Evolutionary conservation across 2,888 invertebrate genomes (phyloP), one percentile per base, ranked within the genome.

Genomic region (Gonocerus acuteangulatus): DNA sequence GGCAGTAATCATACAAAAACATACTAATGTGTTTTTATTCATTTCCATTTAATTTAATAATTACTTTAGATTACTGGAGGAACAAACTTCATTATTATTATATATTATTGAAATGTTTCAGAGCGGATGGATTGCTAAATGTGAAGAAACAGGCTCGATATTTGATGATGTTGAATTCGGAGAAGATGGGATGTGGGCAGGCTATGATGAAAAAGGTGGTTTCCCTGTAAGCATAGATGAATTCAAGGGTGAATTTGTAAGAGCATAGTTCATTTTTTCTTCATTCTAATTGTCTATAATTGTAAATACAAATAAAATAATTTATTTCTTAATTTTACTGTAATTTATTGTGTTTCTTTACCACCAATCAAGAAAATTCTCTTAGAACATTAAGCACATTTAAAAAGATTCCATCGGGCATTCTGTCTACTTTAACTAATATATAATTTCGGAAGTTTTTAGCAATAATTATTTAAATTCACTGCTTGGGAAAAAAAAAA

Each of bases 221-320:
- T 64, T 62, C 23, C 63, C 65, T 15, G 65, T 65, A 21, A 64
- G 63, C 57, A 61, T 65, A 45, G 60, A 62, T 18, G 63, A 65
- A 21, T 57, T 65, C 18, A 60, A 51, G 19, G 22, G 60, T 34
- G 36, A 62, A 32, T 65, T 65, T 21, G 56, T 59, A 18, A 60
- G 65, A n/a, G 47, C 60, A 22, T 65, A 61, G 56, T 23, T n/a
- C 1, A 34, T 22, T 49, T 9, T 39, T 9, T 39, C 4, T 39
- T 9, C 39, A n/a, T 39, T 39, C 4, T 9, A 4, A 39, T n/a
- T 39, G 39, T 39, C 9, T 27, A 27, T 27, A 27, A 4, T 27
- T 27, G 11, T 16, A 18, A 16, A 4, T 42, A 13, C 13, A 42
- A 15, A 42, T 42, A 42, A 15, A 42, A 9, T 42, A 15, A 42